A percentile compares a stretch with the other conserved stretches of the same genome.
Evolutionary conservation across 2,113 vertebrate genomes (phyloP).

Genomic region (Neolamprologus modestus): DNA sequence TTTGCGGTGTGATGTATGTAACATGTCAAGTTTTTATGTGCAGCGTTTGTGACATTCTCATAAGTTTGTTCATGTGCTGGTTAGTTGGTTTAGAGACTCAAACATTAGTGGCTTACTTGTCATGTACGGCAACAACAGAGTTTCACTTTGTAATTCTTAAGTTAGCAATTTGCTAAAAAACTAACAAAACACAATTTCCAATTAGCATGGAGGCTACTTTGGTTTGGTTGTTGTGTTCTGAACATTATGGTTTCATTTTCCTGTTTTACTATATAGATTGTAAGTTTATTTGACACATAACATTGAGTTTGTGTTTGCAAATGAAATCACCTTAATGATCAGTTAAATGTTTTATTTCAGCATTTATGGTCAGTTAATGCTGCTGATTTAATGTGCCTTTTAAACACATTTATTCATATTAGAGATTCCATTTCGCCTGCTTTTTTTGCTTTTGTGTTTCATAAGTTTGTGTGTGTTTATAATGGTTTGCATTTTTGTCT

Average conservation of each 20-base stretch:
- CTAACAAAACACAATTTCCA: not conserved
- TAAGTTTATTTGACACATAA: not conserved
- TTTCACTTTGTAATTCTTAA: not conserved
- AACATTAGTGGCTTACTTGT: conserved; percentile 32
- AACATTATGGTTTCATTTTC: not conserved
- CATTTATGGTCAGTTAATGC: not conserved
- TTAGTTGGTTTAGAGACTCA: not conserved
- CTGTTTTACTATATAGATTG: not conserved
- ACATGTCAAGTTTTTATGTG: not conserved
- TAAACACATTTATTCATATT: not conserved
- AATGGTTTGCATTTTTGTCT: not conserved
- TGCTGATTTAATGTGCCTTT: not conserved
- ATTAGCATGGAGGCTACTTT: not conserved
- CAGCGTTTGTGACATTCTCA: not conserved
- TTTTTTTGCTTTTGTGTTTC: not conserved
- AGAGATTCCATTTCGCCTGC: not conserved
- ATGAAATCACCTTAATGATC: not conserved
- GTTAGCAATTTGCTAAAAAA: not conserved
- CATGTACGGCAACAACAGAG: conserved; percentile 10
- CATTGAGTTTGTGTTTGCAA: not conserved
- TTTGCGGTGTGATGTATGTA: not conserved
- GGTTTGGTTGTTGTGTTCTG: not conserved
- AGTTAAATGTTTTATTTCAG: not conserved
- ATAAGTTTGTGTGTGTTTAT: not conserved
- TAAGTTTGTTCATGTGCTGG: not conserved